phyloP scores from a whole-genome alignment of 2,888 invertebrate genomes.

The Philereme vetulata region DNA sequence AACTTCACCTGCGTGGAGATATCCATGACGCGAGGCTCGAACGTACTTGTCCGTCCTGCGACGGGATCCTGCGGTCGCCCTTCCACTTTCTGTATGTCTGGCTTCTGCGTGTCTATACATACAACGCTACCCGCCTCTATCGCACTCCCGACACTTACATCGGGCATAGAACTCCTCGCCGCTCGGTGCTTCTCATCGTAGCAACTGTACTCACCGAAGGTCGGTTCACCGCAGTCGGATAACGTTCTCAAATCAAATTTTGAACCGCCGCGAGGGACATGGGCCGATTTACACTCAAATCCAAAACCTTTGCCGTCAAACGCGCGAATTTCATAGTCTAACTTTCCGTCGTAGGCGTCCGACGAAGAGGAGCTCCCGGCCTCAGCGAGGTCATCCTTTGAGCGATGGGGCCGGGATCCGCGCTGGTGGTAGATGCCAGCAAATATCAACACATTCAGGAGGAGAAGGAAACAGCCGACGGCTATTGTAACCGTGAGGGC shows the following conservation, averaged over 20 bases:
- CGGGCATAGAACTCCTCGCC: constrained; percentile 84
- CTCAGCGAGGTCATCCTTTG: constrained; percentile 90
- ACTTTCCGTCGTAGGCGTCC: constrained; percentile 85
- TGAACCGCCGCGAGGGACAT: constrained; percentile 77
- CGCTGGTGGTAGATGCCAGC: constrained; percentile 95
- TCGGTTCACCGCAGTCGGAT: constrained; percentile 80
- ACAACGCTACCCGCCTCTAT: constrained; percentile 85
- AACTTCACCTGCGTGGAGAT: constrained; percentile 81
- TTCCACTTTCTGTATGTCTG: constrained; percentile 78
- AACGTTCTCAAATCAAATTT: constrained; percentile 80
- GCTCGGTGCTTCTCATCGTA: constrained; percentile 85
- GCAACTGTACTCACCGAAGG: constrained; percentile 87
- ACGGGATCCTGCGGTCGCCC: constrained; percentile 61
- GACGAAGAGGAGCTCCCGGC: constrained; percentile 88
- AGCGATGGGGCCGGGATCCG: constrained; percentile 88
- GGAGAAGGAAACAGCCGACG: constrained; percentile 91
- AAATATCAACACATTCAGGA: constrained; percentile 93
- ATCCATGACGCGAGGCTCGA: constrained; percentile 79
- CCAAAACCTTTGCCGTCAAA: constrained; percentile 83
- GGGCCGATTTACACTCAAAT: constrained; percentile 83
- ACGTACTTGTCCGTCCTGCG: constrained; percentile 75
- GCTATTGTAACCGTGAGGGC: constrained; percentile 94
- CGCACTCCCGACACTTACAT: constrained; percentile 84
- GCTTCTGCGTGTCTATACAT: constrained; percentile 79
- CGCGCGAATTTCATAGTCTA: constrained; percentile 79